Percentiles rank a stretch among this genome's conserved stretches.
phyloP scores from a whole-genome alignment of 2,113 vertebrate species.

The Eubucco bourcierii region DNA sequence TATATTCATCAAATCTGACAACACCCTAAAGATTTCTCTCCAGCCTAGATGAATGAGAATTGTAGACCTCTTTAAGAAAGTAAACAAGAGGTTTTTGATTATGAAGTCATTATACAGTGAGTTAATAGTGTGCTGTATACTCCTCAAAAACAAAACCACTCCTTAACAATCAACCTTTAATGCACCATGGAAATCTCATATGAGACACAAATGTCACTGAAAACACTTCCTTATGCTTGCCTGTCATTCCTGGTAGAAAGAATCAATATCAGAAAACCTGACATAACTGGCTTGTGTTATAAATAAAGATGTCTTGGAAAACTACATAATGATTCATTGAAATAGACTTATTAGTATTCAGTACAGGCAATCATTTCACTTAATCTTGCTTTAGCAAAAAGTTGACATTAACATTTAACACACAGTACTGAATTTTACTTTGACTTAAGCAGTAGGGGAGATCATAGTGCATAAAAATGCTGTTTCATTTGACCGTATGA shows the following conservation, averaged over 20 bases:
- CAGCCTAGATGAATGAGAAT: neutral
- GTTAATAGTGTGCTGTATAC: neutral
- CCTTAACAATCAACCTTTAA: neutral
- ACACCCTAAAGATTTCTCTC: neutral
- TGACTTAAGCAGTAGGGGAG: neutral
- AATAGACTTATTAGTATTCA: neutral
- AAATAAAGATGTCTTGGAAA: conserved; percentile 29
- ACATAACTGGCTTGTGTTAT: neutral
- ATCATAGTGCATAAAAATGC: neutral
- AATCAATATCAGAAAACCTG: neutral
- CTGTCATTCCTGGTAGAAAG: neutral
- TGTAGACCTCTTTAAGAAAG: neutral
- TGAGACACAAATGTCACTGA: neutral
- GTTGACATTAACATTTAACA: neutral
- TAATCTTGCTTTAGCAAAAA: neutral
- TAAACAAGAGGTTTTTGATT: neutral
- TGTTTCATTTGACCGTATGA: neutral
- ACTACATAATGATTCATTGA: neutral
- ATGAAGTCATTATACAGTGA: neutral
- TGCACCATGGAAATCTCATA: neutral
- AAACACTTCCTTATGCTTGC: neutral
- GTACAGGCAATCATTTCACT: neutral
- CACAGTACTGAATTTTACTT: neutral
- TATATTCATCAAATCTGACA: neutral
- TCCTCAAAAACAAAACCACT: neutral